Evolutionary conservation across 2,113 vertebrate genomes (phyloP).

Genomic region (Cnemophilus loriae): DNA sequence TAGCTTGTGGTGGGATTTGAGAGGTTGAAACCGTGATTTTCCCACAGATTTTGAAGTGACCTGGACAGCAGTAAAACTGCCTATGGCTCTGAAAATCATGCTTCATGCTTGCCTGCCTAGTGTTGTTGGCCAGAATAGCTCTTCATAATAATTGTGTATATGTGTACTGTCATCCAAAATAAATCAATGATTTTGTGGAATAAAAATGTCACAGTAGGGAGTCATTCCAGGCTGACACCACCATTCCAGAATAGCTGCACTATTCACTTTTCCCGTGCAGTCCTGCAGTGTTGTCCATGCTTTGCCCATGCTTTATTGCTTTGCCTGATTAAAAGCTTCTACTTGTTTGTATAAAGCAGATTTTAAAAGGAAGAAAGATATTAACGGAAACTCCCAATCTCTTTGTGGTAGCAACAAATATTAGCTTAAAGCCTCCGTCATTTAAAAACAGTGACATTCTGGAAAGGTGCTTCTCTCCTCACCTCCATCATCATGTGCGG

Average conservation of each 20-base stretch:
- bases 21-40: not conserved
- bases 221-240: not conserved
- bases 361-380: not conserved
- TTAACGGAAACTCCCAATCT: not conserved
- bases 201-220: conserved; percentile 11
- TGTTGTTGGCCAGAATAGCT: not conserved
- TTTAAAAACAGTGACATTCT: not conserved
- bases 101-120: not conserved
- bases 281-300: not conserved
- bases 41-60: not conserved
- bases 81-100: not conserved
- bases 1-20: not conserved
- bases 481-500: not conserved
- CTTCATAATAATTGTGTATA: not conserved
- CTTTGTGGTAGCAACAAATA: not conserved
- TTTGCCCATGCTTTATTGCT: not conserved
- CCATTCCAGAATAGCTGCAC: not conserved
- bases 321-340: not conserved
- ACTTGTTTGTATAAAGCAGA: not conserved
- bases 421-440: not conserved
- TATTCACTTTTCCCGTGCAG: not conserved
- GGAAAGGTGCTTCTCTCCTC: not conserved
- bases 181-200: conserved; percentile 37
- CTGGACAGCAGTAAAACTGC: not conserved
- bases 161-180: conserved; percentile 28